Evolutionary conservation across 2,113 vertebrate species (phyloP), one percentile per base, ranked within the genome.

Genomic region (Scytalopus superciliaris): DNA sequence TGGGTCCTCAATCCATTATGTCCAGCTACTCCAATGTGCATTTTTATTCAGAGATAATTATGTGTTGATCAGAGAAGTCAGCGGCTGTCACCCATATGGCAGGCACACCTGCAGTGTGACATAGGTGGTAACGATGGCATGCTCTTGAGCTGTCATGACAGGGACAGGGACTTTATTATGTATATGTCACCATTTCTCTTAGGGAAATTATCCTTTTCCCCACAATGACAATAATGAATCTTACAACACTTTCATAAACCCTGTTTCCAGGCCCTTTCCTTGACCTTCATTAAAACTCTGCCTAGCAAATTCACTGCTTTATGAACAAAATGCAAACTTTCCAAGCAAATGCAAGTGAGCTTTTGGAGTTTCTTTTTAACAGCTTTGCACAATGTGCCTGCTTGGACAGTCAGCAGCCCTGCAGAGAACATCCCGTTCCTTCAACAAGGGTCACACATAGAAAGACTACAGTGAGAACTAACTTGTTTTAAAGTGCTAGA

Each of bases 11-110:
- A 98, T 99, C 98, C 97, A 99, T 99, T 98, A 98, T 97, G 98
- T 98, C 98, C 97, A 97, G 97, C 97, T 94, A 96, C 96, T 97
- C 97, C 95, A 76, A 96, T 68, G 97, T 88, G 93, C 98, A 98
- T 97, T 97, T 98, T 98, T 98, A 98, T 99, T 98, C 98, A 97
- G 97, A 98, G 98, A 98, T 98, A 98, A 99, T 99, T 98, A 98
- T 98, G 98, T 98, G 97, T 98, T 98, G 97, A 98, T 98, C 98
- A 98, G 97, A 98, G 97, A 97, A 98, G 97, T 98, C 98, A 97
- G 96, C 79, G 95, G 97, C 98, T 98, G 98, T 98, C 98, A 98
- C 97, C 98, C 98, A 98, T 97, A 97, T 92, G 98, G 98, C 97
- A 98, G 98, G 98, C 97, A 98, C 98, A 98, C 98, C 97, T 97